Base-by-base conservation (phyloP, 1,140 invertebrate genomes). In the Cecropterus lyciades region DNA sequence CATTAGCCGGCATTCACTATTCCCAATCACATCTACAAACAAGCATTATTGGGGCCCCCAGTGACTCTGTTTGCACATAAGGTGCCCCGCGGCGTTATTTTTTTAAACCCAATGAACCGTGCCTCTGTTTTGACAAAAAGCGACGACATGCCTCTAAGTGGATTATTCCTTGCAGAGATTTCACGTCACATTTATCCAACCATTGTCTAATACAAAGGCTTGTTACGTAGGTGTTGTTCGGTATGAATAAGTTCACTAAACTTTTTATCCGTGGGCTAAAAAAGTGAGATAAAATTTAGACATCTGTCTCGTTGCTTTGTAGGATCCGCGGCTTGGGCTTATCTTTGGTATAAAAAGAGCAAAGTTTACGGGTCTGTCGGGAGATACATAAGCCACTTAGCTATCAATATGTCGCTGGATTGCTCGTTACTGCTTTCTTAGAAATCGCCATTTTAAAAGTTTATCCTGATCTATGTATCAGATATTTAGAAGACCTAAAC, bases 121-220 rank as follows among this genome's bases (percentile, higher is more conserved):
- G 65, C 78, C 67, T 60, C 67, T 75, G 83, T 87, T 89, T 84
- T 84, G 79, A 87, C 80, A 89, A 89, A 85, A 87, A 82, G 77
- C 80, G 72, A 72, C 79, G 75, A 91, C 88, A 89, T 87, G 85
- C 88, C 85, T 75, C 75, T 91, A 91, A 91, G 89, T 91, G 85
- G 89, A 91, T 91, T 91, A 91, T 81, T 69, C 73, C n/a, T n/a
- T n/a, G n/a, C 73, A 80, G 73, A 82, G 84, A 91, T 89, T 89
- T 87, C 82, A 89, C 87, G 81, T 88, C 87, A 79, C 84, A 91
- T 91, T 89, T 82, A 87, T 82, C 74, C 79, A 59, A 55, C 24
- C 62, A 72, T 91, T 91, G 87, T 91, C 80, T 89, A 83, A 76
- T 33, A 85, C 79, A 87, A 89, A 59, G 13, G 69, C 80, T 88